Evolutionary conservation across 2,113 vertebrate genomes (phyloP), one percentile per base, ranked within the genome.

Genomic region (Mystacornis crossleyi): DNA sequence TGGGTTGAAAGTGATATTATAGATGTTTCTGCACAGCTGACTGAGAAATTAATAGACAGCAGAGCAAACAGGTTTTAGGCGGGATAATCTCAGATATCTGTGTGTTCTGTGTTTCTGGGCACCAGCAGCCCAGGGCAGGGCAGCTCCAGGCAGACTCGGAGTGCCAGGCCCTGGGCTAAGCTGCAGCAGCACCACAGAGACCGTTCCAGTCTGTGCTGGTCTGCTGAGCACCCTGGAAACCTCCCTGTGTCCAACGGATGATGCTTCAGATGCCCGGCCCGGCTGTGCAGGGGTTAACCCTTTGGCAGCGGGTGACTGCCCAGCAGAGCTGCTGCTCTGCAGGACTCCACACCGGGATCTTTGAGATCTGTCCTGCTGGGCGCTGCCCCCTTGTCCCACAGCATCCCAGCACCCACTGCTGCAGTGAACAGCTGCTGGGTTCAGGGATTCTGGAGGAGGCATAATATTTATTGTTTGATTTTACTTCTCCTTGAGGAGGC

Each of bases 261-360:
- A 5, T 47, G 78, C 54, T 71, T 14, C 29, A 50, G 34, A 4
- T 12, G 12, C 21, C 45, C 43, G 78, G 54, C n/a, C 15, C 12
- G 2, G 33, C 42, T 53, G 28, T 77, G 47, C n/a, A 60, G 58
- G 29, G 42, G 9, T 28, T 23, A 40, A 1, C 3, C 2, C 33
- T n/a, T 36, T 7, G 31, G 60, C 31, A 18, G 40, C 40, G 13
- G 40, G 40, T 40, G 40, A 40, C 40, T 33, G 80, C 42, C 20
- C 61, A 34, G 40, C 36, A 47, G 51, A 18, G 34, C 34, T 50
- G 51, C 4, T 48, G 25, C 28, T 75, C 12, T 45, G 24, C n/a
- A 75, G 45, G 34, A 23, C 5, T 0, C 18, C 11, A 0, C 43
- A 1, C 2, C 16, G 8, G 36, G 12, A 3, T 9, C 34, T 23